A percentile compares a stretch with the other conserved stretches of the same genome.
Evolutionary conservation across 2,797 vertebrate species (phyloP).

Genomic region (Chlorospingus flavigularis): DNA sequence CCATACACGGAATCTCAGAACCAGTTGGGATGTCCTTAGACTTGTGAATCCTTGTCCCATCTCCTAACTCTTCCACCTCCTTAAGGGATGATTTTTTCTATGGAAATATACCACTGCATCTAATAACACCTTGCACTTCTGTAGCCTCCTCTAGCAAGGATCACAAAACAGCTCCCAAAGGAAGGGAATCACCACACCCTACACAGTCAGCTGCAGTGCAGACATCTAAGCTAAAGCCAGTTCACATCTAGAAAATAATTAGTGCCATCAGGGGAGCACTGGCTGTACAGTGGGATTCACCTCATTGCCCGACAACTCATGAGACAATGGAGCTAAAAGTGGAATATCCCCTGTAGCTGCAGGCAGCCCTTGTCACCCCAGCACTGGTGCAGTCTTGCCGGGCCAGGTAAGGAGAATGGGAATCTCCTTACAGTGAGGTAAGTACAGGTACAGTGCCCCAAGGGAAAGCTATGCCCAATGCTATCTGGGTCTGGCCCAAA

Average conservation of each 20-base stretch:
- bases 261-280: background rate
- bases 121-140: background rate
- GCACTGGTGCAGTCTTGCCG: background rate
- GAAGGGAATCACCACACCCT: background rate
- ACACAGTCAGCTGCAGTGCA: background rate
- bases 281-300: background rate
- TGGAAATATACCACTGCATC: background rate
- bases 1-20: background rate
- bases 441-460: background rate
- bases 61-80: background rate
- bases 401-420: background rate
- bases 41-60: background rate
- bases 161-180: background rate
- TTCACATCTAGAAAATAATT: background rate
- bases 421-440: too few relatives aligned
- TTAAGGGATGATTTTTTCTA: background rate
- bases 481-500: background rate
- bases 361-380: background rate
- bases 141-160: background rate
- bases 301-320: background rate
- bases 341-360: background rate
- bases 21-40: background rate
- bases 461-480: background rate
- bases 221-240: background rate
- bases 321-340: background rate